Base-by-base conservation (phyloP, 1,140 invertebrate species). In the Cotesia typhae region DNA sequence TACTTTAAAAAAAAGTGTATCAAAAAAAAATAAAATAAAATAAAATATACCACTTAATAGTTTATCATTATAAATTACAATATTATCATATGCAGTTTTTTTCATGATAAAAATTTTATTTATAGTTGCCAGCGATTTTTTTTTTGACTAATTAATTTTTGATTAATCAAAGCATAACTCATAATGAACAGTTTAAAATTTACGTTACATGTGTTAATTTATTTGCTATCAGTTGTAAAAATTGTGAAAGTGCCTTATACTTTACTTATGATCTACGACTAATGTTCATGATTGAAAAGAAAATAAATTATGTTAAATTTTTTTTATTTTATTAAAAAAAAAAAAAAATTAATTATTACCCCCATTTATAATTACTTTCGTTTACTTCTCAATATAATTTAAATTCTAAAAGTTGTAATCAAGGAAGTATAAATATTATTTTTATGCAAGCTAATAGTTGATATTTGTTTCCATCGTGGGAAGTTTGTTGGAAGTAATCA, bases 231-330 rank as follows among this genome's bases (percentile, higher is more conserved):
- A 57, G 55, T 76, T 37, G 76, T 72, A 60, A 77, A 80, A 78
- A 79, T 74, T 79, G 83, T 84, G 84, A 82, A 84, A 81, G 78
- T 84, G 80, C 79, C 82, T 85, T 82, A 35, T 70, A 80, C 82
- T 80, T 63, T 78, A 76, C 3, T 28, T 28, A 28, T 28, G 3
- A 28, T 28, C 28, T 28, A 28, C 28, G 28, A 28, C 28, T 1
- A 57, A 60, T 72, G 71, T 70, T 73, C 57, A 28, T 65, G 72
- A 17, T 57, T 57, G 4, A 5, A 57, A 20, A 14, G 17, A 57
- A 17, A 57, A 57, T 17, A 57, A 57, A 57, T 14, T 57, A 47
- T 47, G 10, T 47, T 47, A 47, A 2, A 47, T 47, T 47, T 47
- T 47, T 47, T 47, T 9, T 47, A 47, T 47, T 47, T 47, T 47